Evolutionary conservation across 2,113 vertebrate species (phyloP).

Genomic region (Amphilophus citrinellus): DNA sequence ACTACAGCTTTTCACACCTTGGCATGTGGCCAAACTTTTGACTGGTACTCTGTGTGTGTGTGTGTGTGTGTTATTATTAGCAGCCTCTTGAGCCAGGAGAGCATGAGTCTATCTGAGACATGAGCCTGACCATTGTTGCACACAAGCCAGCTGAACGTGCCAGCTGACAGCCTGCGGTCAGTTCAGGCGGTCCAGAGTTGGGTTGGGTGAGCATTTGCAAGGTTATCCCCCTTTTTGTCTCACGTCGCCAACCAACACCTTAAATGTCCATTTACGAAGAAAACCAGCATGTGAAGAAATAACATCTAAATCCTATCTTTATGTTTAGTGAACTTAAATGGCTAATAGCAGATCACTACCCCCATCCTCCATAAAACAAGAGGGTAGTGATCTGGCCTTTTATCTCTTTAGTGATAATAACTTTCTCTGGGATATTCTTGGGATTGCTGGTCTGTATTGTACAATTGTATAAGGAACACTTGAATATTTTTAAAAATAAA

Average conservation of each 20-base stretch:
- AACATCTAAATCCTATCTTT: background rate
- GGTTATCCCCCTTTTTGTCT: background rate
- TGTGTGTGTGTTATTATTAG: conserved; percentile 45
- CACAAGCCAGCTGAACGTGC: conserved; percentile 56
- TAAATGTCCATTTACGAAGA: background rate
- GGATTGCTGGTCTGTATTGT: background rate
- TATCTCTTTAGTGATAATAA: background rate
- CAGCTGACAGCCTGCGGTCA: conserved; percentile 63
- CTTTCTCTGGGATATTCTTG: background rate
- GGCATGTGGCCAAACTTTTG: no score
- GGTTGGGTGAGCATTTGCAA: background rate
- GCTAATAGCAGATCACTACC: background rate
- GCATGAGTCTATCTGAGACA: conserved; percentile 49
- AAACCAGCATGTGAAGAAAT: background rate
- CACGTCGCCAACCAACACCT: background rate
- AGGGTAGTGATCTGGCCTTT: background rate
- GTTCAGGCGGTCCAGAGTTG: background rate
- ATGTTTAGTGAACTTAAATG: no score
- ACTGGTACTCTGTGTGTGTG: no score
- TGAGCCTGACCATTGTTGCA: conserved; percentile 44
- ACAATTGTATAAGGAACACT: background rate
- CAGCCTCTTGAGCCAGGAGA: conserved; percentile 35
- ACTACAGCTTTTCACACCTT: no score
- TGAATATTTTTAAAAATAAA: background rate
- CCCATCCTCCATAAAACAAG: background rate